Percentiles rank a stretch among this genome's conserved stretches.
phyloP scores from a whole-genome alignment of 2,888 invertebrate species.

The Spicauda simplicius region DNA sequence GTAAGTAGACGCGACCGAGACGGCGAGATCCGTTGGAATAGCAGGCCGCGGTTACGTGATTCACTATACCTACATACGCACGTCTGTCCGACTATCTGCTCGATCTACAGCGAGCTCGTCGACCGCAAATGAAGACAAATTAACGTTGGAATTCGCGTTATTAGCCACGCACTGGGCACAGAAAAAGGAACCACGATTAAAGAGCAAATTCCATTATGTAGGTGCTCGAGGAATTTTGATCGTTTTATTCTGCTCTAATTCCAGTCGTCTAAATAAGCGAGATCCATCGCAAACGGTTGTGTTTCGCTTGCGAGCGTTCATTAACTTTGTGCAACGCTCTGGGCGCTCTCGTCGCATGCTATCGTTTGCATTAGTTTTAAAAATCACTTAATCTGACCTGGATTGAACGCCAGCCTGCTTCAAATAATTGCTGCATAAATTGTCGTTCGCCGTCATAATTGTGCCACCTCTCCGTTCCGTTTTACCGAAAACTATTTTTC shows the following conservation, averaged over 20 bases:
- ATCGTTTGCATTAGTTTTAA: conserved; percentile 80
- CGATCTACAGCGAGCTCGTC: conserved; percentile 36
- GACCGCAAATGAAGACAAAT: conserved; percentile 41
- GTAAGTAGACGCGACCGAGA: conserved; percentile 64
- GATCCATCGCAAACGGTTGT: conserved; percentile 38
- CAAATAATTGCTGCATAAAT: conserved; percentile 80
- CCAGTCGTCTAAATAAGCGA: conserved; percentile 56
- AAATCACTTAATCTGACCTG: conserved; percentile 82
- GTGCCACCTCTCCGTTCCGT: conserved; percentile 53
- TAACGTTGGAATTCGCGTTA: conserved; percentile 37
- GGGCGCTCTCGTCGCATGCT: conserved; percentile 65
- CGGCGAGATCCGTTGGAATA: conserved; percentile 55
- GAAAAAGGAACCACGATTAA: conserved; percentile 25
- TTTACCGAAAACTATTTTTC: conserved; percentile 37
- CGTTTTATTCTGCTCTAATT: conserved; percentile 52
- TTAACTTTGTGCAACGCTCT: conserved; percentile 67
- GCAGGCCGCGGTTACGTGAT: conserved; percentile 58
- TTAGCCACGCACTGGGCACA: conserved; percentile 30
- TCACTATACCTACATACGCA: conserved; percentile 47
- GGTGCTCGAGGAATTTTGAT: conserved; percentile 37
- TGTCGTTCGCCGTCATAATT: conserved; percentile 71
- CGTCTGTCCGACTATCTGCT: conserved; percentile 29
- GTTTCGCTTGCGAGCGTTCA: conserved; percentile 53
- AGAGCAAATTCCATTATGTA: conserved; percentile 29
- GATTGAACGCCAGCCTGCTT: conserved; percentile 74